These are phyloP conservation scores for Etheostoma cragini DNA, from an alignment of 2,113 vertebrate genomes.

Conservation along the genomic window DNA sequence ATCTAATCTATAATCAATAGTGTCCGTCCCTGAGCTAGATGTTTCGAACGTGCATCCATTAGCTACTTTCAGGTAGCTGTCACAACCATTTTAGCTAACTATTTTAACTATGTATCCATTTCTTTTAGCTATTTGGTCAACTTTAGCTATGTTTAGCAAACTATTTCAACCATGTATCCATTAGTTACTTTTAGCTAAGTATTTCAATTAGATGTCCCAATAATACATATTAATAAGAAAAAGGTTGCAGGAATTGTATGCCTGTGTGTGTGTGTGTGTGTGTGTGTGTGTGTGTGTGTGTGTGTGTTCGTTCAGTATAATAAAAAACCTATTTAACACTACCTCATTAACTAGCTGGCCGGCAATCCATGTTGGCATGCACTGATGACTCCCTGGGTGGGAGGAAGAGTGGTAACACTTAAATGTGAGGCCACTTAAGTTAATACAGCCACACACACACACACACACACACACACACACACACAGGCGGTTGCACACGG, in stretches of 20 bases:
- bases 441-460: constrained; percentile 15
- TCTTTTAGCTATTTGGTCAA: neutral
- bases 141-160: no score
- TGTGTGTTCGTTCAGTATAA: constrained; percentile 1
- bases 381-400: constrained; percentile 40
- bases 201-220: no score
- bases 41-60: neutral
- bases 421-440: constrained; percentile 41
- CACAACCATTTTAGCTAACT: neutral
- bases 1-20: no score
- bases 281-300: constrained; percentile 12
- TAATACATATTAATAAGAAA: neutral
- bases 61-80: neutral
- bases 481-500: constrained; percentile 17
- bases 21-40: no score
- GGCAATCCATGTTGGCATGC: constrained; percentile 17
- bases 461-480: constrained; percentile 23
- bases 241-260: neutral
- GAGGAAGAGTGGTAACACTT: constrained; percentile 32
- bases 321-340: constrained; percentile 28
- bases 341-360: constrained; percentile 42
- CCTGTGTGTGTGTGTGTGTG: neutral
- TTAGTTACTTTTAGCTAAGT: neutral
- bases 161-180: no score
- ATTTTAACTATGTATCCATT: neutral